Evolutionary conservation across 1,140 invertebrate species (phyloP).

Genomic region (Proctacanthus coquilletti): DNA sequence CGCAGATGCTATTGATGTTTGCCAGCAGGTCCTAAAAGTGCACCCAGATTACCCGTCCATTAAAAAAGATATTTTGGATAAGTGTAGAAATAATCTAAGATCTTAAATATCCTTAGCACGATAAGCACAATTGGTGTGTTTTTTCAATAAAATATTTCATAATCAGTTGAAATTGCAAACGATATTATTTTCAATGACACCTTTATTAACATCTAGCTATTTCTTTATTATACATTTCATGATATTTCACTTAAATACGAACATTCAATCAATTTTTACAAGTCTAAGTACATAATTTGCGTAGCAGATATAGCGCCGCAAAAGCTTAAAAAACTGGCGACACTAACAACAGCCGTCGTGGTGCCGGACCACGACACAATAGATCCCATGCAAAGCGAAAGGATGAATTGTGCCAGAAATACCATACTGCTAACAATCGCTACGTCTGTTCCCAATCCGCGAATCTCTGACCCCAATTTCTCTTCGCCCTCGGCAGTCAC

Average conservation of each 20-base stretch:
- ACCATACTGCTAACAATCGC: constrained; percentile 90
- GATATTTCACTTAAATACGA: neutral
- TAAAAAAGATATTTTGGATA: constrained; percentile 86
- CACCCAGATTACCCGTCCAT: constrained; percentile 84
- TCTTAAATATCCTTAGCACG: too few relatives aligned
- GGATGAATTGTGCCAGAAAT: constrained; percentile 81
- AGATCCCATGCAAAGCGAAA: constrained; percentile 74
- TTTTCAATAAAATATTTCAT: too few relatives aligned
- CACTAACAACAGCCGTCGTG: constrained; percentile 73
- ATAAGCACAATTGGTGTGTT: too few relatives aligned
- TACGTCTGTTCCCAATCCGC: constrained; percentile 86
- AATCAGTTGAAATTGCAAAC: too few relatives aligned
- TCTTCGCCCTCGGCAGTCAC: constrained; percentile 35
- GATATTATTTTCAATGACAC: too few relatives aligned
- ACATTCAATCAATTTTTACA: constrained; percentile 41
- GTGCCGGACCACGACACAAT: constrained; percentile 65
- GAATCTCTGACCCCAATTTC: constrained; percentile 36
- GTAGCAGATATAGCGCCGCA: constrained; percentile 71
- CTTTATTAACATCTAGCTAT: too few relatives aligned
- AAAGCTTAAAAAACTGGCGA: constrained; percentile 65
- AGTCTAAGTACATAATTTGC: constrained; percentile 75
- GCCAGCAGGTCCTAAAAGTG: constrained; percentile 61
- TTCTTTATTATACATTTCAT: neutral
- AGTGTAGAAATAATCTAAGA: constrained; percentile 71
- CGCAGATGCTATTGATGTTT: constrained; percentile 56